Evolutionary conservation across 2,797 vertebrate species (phyloP).

Genomic region (Channallabes apus): DNA sequence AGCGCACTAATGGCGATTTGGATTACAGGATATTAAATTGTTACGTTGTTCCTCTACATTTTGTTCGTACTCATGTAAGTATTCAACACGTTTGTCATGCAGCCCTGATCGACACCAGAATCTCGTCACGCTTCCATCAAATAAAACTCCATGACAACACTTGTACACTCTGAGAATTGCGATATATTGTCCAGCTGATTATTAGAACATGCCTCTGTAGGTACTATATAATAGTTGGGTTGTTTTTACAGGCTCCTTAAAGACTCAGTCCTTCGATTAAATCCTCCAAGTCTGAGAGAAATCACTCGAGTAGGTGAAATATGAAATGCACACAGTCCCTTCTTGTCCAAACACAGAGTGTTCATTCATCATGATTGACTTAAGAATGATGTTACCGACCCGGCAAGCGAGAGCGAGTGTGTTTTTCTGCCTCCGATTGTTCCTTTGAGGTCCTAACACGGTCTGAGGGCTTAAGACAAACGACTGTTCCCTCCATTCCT

Average conservation of each 20-base stretch:
- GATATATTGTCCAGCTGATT: neutral
- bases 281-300: neutral
- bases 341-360: slow-evolving; percentile 23
- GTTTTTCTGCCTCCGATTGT: slow-evolving; percentile 37
- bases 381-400: slow-evolving; percentile 36
- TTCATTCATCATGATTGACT: slow-evolving; percentile 41
- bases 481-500: slow-evolving; percentile 30
- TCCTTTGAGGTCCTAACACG: slow-evolving; percentile 35
- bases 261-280: slow-evolving; percentile 15
- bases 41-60: neutral
- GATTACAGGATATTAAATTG: neutral
- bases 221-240: neutral
- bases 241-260: slow-evolving; percentile 21
- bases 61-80: too few relatives aligned
- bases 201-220: neutral
- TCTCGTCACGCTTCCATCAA: neutral
- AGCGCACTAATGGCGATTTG: neutral
- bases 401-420: neutral
- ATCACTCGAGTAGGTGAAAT: slow-evolving; percentile 28
- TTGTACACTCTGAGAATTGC: neutral
- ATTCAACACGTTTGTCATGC: neutral
- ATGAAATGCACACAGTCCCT: slow-evolving; percentile 31
- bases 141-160: too few relatives aligned
- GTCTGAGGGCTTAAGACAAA: slow-evolving; percentile 43
- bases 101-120: neutral